Conservation (phyloP, 2,888 invertebrate species). For the Helleia helle region DNA sequence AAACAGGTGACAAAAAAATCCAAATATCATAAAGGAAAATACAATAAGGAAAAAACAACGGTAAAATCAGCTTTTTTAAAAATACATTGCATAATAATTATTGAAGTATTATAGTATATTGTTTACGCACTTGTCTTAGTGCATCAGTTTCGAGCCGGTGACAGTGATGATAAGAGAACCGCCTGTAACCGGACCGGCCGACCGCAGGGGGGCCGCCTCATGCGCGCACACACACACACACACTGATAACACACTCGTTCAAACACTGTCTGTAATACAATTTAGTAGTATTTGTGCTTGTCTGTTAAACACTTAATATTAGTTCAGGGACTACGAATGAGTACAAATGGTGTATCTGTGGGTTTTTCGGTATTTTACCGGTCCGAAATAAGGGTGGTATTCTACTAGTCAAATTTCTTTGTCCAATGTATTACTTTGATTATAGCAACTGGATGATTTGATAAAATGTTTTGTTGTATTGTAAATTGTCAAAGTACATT, state of each 20-base stretch:
- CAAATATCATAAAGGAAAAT: no score
- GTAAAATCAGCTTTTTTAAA: no score
- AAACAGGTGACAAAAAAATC: no score
- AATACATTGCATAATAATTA: conserved; percentile 33
- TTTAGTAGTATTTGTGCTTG: background rate
- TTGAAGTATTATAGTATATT: conserved; percentile 9
- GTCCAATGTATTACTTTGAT: no score
- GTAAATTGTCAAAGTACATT: no score
- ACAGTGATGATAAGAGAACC: conserved; percentile 56
- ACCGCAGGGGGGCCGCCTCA: conserved; percentile 56
- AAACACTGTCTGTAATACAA: conserved; percentile 23
- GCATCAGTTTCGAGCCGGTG: conserved; percentile 25
- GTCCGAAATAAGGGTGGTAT: no score
- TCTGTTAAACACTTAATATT: background rate
- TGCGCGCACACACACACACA: conserved; percentile 24
- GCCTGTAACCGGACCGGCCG: conserved; percentile 48
- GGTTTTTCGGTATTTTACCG: no score
- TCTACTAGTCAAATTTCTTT: no score
- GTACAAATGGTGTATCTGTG: background rate
- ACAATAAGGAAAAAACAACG: no score
- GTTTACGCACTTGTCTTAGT: conserved; percentile 16
- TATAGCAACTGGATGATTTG: no score
- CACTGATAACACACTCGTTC: conserved; percentile 26
- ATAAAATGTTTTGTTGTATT: no score
- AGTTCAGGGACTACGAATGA: background rate